A percentile compares a stretch with the other conserved stretches of the same genome.
These are phyloP conservation scores for Hypsopygia costalis DNA, from an alignment of 2,888 invertebrate genomes.

Conservation along the genomic window DNA sequence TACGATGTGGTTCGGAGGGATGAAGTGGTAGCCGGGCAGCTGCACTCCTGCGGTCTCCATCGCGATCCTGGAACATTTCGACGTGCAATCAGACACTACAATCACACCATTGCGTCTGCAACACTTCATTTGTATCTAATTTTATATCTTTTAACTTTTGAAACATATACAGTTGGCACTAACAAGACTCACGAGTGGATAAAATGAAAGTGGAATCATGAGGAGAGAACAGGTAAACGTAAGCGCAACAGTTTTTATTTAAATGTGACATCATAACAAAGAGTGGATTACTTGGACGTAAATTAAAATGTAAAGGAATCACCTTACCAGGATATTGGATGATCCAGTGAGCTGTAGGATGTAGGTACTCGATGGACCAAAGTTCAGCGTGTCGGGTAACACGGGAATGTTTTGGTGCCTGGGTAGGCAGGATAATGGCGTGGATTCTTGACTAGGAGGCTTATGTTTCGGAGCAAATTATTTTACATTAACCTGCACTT, in stretches of 20 bases:
- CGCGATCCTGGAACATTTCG: slow-evolving; percentile 89
- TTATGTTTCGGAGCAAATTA: slow-evolving; percentile 42
- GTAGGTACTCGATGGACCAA: slow-evolving; percentile 70
- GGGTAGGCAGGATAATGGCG: slow-evolving; percentile 72
- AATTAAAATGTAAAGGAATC: slow-evolving; percentile 72
- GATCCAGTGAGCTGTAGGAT: slow-evolving; percentile 76
- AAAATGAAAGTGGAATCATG: slow-evolving; percentile 40
- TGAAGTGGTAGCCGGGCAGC: slow-evolving; percentile 94
- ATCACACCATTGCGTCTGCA: too few relatives aligned
- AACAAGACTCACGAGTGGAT: slow-evolving; percentile 23
- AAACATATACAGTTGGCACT: too few relatives aligned
- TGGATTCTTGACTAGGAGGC: slow-evolving; percentile 72
- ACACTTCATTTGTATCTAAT: too few relatives aligned
- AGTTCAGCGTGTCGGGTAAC: slow-evolving; percentile 66
- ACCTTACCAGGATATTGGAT: slow-evolving; percentile 77
- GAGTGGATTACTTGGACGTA: slow-evolving; percentile 58
- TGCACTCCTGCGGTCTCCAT: slow-evolving; percentile 97
- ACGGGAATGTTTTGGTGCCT: slow-evolving; percentile 69
- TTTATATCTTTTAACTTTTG: too few relatives aligned
- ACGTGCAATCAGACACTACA: slow-evolving; percentile 25
- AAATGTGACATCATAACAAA: slow-evolving; percentile 12
- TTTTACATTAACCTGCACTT: slow-evolving; percentile 43
- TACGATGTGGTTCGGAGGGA: slow-evolving; percentile 95
- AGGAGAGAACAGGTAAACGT: slow-evolving; percentile 23
- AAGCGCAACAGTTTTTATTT: slow-evolving; percentile 2